Percentiles rank a stretch among this genome's conserved stretches.
Conservation (phyloP, 2,888 invertebrate species). For the Merodon equestris region DNA sequence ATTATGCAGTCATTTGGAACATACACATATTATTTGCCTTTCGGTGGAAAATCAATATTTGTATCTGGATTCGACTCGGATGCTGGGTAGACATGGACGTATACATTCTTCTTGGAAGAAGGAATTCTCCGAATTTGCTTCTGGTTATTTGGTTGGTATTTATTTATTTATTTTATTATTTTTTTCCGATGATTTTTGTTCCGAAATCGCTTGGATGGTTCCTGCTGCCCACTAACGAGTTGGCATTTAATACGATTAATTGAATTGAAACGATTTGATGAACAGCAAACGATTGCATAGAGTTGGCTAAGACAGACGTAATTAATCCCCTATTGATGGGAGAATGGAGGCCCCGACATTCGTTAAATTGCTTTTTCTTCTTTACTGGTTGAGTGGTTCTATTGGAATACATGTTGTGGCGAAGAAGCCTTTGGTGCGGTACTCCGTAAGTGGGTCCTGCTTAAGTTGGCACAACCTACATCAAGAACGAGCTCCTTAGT, state of each 20-base stretch:
- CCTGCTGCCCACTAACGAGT: slow-evolving; percentile 42
- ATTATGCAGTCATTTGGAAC: slow-evolving; percentile 68
- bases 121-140: slow-evolving; percentile 32
- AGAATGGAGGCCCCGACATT: too few relatives aligned
- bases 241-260: slow-evolving; percentile 46
- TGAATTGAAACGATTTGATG: slow-evolving; percentile 28
- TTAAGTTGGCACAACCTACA: too few relatives aligned
- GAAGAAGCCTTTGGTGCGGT: too few relatives aligned
- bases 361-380: too few relatives aligned
- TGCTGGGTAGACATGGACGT: neutral
- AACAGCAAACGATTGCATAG: slow-evolving; percentile 23
- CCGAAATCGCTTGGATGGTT: slow-evolving; percentile 36
- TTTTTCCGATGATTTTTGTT: neutral
- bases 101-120: slow-evolving; percentile 31
- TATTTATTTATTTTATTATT: slow-evolving; percentile 3
- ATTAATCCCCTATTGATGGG: slow-evolving; percentile 32
- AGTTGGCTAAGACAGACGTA: slow-evolving; percentile 24
- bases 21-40: slow-evolving; percentile 58
- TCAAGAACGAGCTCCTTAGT: too few relatives aligned
- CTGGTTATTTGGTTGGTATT: neutral
- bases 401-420: too few relatives aligned
- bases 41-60: slow-evolving; percentile 54
- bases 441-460: too few relatives aligned
- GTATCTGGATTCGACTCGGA: slow-evolving; percentile 21
- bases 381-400: too few relatives aligned